These are phyloP conservation scores for Syndactyla subalaris DNA, from an alignment of 2,797 vertebrate species.

Conservation along the genomic window DNA sequence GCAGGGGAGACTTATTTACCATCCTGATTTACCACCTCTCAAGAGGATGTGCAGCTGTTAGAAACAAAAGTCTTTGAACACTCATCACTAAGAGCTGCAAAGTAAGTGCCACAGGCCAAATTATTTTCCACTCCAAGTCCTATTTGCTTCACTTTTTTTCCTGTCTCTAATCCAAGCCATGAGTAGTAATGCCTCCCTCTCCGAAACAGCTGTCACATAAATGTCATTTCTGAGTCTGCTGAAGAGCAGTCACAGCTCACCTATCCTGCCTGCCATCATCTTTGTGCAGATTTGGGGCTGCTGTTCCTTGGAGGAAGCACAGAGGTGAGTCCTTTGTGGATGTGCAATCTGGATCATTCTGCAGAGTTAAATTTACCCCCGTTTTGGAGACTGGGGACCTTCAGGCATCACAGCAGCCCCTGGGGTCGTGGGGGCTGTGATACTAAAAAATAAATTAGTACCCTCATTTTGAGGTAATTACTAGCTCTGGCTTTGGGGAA, in stretches of 20 bases:
- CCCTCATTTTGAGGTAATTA: not conserved
- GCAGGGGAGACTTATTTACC: not conserved
- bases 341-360: not conserved
- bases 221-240: not conserved
- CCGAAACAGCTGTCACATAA: not conserved
- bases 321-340: not conserved
- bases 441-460: slow-evolving; percentile 17
- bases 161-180: not conserved
- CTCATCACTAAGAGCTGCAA: not conserved
- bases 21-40: not conserved
- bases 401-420: not conserved
- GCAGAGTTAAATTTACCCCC: not conserved
- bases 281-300: not conserved
- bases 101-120: not conserved
- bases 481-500: not conserved
- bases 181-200: not conserved
- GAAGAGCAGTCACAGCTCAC: slow-evolving; percentile 8
- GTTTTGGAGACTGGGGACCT: not conserved
- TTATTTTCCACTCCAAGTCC: not conserved
- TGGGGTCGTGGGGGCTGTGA: not conserved
- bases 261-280: not conserved
- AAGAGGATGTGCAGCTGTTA: not conserved
- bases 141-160: not conserved
- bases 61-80: not conserved
- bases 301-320: not conserved